Evolutionary conservation across 2,888 invertebrate genomes (phyloP).

Genomic region (Melanchra persicariae): DNA sequence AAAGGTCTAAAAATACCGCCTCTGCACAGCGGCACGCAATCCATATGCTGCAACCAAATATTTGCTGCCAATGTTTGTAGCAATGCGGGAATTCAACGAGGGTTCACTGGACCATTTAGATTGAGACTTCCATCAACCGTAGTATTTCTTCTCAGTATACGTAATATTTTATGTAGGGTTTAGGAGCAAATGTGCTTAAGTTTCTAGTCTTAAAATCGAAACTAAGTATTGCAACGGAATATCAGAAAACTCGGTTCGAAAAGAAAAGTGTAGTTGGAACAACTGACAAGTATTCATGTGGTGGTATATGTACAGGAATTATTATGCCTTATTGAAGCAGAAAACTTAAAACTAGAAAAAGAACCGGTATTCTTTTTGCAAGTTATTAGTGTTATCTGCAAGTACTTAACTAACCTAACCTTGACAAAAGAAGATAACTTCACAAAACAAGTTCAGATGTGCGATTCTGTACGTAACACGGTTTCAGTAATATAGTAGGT

Average conservation of each 20-base stretch:
- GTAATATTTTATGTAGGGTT: neutral
- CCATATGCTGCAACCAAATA: constrained; percentile 21
- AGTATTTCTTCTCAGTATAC: neutral
- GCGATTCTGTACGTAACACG: constrained; percentile 39
- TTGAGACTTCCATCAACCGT: neutral
- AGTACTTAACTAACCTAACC: neutral
- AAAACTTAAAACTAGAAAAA: neutral
- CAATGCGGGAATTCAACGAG: constrained; percentile 21
- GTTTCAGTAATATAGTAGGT: constrained; percentile 34
- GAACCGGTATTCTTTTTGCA: constrained; percentile 1
- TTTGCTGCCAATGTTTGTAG: constrained; percentile 31
- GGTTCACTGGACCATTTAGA: constrained; percentile 9
- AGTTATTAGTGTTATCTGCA: neutral
- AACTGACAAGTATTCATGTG: no score
- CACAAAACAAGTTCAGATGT: constrained; percentile 30
- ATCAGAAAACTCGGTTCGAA: no score
- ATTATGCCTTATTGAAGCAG: neutral
- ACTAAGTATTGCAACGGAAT: neutral
- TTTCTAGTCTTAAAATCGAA: neutral
- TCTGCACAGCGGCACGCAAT: neutral
- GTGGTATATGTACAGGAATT: neutral
- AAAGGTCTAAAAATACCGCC: neutral
- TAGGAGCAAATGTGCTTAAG: neutral
- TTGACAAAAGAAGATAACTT: constrained; percentile 18
- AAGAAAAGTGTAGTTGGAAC: no score